Evolutionary conservation across 1,140 invertebrate species (phyloP).

Genomic region (Vollenhovia emeryi): DNA sequence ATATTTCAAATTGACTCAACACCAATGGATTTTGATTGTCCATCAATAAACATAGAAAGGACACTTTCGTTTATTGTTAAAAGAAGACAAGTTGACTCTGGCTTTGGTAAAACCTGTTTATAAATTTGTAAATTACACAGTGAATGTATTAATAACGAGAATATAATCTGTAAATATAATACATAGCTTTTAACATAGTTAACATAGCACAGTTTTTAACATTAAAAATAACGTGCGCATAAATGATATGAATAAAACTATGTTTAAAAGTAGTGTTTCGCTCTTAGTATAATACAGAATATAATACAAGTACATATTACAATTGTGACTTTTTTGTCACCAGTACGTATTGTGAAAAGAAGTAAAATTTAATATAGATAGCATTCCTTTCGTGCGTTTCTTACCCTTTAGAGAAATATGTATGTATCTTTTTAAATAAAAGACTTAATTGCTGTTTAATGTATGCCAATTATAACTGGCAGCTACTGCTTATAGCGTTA

Average conservation of each 20-base stretch:
- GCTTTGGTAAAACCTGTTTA: conserved; percentile 18
- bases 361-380: not conserved
- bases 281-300: not conserved
- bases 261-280: not conserved
- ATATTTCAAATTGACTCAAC: not conserved
- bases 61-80: not conserved
- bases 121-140: conserved; percentile 23
- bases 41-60: not conserved
- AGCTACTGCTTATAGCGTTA: conserved; percentile 33
- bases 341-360: not conserved
- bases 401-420: conserved; percentile 6
- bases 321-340: not conserved
- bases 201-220: not conserved
- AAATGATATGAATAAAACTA: conserved; percentile 1
- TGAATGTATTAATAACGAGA: conserved; percentile 8
- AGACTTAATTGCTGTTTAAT: conserved; percentile 63
- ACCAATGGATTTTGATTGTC: not conserved
- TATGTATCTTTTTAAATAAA: conserved; percentile 37
- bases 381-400: not conserved
- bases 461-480: conserved; percentile 62
- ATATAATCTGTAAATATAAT: conserved; percentile 38
- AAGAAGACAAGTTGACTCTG: not conserved
- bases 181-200: not conserved
- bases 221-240: conserved; percentile 3
- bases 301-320: not conserved